phyloP scores from a whole-genome alignment of 2,888 invertebrate species.

The Coecobrya sp. region DNA sequence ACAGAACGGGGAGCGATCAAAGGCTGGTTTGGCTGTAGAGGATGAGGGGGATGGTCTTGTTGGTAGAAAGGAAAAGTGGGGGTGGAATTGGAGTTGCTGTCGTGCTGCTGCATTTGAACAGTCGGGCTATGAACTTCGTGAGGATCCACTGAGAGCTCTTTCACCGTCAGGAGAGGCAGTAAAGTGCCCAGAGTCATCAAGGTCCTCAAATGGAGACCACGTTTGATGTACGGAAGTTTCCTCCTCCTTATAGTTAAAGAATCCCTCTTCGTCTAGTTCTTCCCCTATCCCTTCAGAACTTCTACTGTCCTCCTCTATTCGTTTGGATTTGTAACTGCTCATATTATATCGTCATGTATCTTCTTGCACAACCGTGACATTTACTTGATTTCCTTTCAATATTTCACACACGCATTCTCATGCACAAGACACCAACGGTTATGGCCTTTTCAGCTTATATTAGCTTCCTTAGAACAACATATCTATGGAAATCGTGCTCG shows the following conservation, averaged over 20 bases:
- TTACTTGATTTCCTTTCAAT: not conserved
- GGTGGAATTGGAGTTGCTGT: not conserved
- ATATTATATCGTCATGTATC: constrained; percentile 48
- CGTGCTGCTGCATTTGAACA: constrained; percentile 70
- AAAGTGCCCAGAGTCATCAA: constrained; percentile 85
- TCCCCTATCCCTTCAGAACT: constrained; percentile 64
- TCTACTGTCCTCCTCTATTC: constrained; percentile 67
- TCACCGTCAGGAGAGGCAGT: constrained; percentile 83
- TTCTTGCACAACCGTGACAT: not conserved
- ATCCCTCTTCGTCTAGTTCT: constrained; percentile 66
- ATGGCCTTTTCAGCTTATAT: not conserved
- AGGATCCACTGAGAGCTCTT: constrained; percentile 71
- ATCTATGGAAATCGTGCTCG: not conserved
- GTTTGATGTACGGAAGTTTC: constrained; percentile 59
- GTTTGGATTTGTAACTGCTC: constrained; percentile 51
- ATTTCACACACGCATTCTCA: not conserved
- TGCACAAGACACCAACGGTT: not conserved
- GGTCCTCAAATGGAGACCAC: constrained; percentile 75
- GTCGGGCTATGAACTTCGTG: constrained; percentile 77
- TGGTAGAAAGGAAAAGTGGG: not conserved
- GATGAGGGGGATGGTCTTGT: not conserved
- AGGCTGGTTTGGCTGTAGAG: constrained; percentile 50
- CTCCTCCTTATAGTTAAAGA: constrained; percentile 68
- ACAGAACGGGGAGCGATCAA: constrained; percentile 71
- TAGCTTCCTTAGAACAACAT: not conserved